Evolutionary conservation across 2,113 vertebrate genomes (phyloP), one percentile per base, ranked within the genome.

Genomic region (Sisor rabdophorus): DNA sequence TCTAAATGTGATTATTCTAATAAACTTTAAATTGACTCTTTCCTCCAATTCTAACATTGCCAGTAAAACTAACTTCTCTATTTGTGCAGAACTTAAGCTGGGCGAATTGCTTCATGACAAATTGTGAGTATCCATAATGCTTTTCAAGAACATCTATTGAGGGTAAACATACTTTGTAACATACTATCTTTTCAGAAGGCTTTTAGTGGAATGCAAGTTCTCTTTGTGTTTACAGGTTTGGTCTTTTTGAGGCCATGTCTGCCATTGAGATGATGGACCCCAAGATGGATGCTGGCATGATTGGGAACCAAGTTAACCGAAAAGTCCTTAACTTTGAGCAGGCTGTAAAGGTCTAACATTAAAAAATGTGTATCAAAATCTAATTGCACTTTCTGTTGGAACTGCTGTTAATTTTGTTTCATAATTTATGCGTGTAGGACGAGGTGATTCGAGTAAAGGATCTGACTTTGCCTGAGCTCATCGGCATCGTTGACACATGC

Each of bases 231-330:
- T 50, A 54, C 85, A 99, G 97, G 72, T 99, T 99, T 90, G 97
- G 97, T 68, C 91, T 99, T 75, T 99, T 99, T 90, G 97, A 99
- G 92, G 97, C 97, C 67, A 99, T 99, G 97, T 98, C 97, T 78
- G 97, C 97, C 77, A 99, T 99, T 85, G 97, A 99, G 91, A 99
- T 99, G 97, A 99, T 99, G 97, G 97, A 98, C 89, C 97, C 97
- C 16, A 99, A 98, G 84, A 99, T 99, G 97, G 97, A 99, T 82
- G 97, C 97, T 56, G 97, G 97, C 69, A 99, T 99, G 97, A 99
- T 99, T 80, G 97, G 97, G 83, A 99, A 99, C 85, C 97, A 99
- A 86, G 97, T 99, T 85, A 99, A 98, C 85, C 93, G 97, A 71
- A 98, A 98, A 84, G 95, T 99, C 86, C 94, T 99, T 77, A 98